Base-by-base conservation (phyloP, 2,888 invertebrate species). In the Keiferia lycopersicella region DNA sequence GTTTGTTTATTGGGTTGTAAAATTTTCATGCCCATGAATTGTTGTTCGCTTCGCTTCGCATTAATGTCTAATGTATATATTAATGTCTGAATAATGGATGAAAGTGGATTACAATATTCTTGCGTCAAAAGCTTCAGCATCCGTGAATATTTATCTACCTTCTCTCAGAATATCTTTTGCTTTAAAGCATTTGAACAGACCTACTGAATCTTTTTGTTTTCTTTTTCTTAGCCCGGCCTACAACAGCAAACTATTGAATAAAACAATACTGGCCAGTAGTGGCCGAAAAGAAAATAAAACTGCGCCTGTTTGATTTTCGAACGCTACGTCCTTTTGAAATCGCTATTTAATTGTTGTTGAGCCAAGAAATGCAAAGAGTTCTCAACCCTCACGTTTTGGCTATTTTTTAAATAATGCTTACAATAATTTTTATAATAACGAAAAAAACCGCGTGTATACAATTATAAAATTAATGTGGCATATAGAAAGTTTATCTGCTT, bases 1-100 rank as follows among this genome's bases (percentile, higher is more conserved):
- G 56, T 34, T 56, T 56, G 56, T 26, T 56, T 56, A 56, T 56
- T 56, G 14, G 56, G 8, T 56, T 26, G 34, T 56, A 56, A 56
- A 56, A 11, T 16, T 34, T 56, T 16, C n/a, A 56, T 56, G 26
- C 56, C 26, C n/a, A 34, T 56, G 56, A 34, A 56, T 34, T 56
- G 56, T 16, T 26, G 4, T 56, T 12, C 30, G 56, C 26, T 34
- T 30, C n/a, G n/a, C n/a, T 56, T 26, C 26, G 26, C 34, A 20
- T 50, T 41, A 51, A 51, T 22, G 22, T 51, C 20, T 51, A 22
- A 51, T n/a, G n/a, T n/a, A n/a, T n/a, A n/a, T n/a, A n/a, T 50
- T 41, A 51, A 51, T 22, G 22, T 51, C 20, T 51, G 51, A 51
- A 53, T 53, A 53, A 6, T 22, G 22, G 14, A 53, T 22, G 22